phyloP scores from a whole-genome alignment of 37 sponge, comb jelly and placozoan species.

The Diacarnus erythraeanus region DNA sequence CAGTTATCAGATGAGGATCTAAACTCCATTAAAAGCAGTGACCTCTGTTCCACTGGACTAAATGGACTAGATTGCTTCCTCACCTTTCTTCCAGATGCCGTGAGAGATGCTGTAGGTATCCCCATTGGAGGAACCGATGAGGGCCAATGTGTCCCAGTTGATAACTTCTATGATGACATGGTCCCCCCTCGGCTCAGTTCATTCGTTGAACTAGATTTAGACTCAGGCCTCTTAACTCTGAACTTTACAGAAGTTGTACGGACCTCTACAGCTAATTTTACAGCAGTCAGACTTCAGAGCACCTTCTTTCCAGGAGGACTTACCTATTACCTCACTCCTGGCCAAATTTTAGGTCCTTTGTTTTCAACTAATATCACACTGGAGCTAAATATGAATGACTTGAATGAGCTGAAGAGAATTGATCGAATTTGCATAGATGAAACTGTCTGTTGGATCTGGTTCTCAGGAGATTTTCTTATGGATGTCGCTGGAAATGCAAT shows the following conservation, averaged over 20 bases:
- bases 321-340: constrained; percentile 7
- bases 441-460: constrained; percentile 67
- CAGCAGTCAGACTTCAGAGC: constrained; percentile 49
- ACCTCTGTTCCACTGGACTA: constrained; percentile 51
- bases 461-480: constrained; percentile 39
- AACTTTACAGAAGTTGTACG: constrained; percentile 75
- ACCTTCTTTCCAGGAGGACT: constrained; percentile 11
- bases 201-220: constrained; percentile 63
- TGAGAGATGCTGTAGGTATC: constrained; percentile 59
- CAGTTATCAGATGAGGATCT: constrained; percentile 59
- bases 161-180: constrained; percentile 37
- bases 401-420: constrained; percentile 64
- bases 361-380: constrained; percentile 56
- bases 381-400: constrained; percentile 37
- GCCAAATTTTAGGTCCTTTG: constrained; percentile 6
- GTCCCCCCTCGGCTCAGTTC: constrained; percentile 53
- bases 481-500: constrained; percentile 72
- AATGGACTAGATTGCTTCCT: constrained; percentile 59
- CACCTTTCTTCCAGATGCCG: constrained; percentile 31
- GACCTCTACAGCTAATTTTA: constrained; percentile 45
- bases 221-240: constrained; percentile 59
- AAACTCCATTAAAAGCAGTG: constrained; percentile 69
- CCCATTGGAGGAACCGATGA: constrained; percentile 33
- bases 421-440: constrained; percentile 34
- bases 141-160: constrained; percentile 33